Conservation (phyloP, 2,113 vertebrate genomes). For the Phalacrocorax brasilianus region DNA sequence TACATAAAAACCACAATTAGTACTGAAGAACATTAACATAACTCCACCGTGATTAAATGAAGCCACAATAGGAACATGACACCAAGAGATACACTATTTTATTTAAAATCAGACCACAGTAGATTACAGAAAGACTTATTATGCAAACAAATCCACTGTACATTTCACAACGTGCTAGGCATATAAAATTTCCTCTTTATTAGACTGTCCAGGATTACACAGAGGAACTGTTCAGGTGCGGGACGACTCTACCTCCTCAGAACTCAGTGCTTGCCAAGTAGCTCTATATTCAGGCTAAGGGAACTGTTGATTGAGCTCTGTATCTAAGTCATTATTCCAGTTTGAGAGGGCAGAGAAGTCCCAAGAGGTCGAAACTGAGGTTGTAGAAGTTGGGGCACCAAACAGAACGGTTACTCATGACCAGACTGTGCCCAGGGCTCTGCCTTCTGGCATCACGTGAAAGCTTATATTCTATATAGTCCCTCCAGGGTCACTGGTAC, state of each 20-base stretch:
- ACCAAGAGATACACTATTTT: constrained; percentile 53
- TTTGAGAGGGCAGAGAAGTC: constrained; percentile 3
- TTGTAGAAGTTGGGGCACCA: neutral
- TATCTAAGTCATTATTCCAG: neutral
- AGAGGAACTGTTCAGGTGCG: constrained; percentile 6
- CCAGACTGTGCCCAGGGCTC: neutral
- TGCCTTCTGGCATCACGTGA: neutral
- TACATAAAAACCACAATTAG: neutral
- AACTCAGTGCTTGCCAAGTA: neutral
- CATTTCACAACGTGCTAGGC: constrained; percentile 30
- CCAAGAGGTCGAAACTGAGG: neutral
- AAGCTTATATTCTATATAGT: neutral
- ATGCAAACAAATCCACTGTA: constrained; percentile 65
- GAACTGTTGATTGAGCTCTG: neutral
- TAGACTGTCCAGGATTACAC: neutral
- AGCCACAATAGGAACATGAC: neutral
- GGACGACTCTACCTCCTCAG: neutral
- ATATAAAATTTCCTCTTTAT: neutral
- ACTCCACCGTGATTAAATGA: neutral
- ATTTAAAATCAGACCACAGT: constrained; percentile 67
- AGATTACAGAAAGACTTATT: constrained; percentile 62
- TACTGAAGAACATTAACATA: neutral
- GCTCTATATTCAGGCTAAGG: neutral
- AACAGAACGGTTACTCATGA: neutral
- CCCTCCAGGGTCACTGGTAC: neutral